Conservation (phyloP, 2,113 vertebrate genomes). For the Lepus timidus region DNA sequence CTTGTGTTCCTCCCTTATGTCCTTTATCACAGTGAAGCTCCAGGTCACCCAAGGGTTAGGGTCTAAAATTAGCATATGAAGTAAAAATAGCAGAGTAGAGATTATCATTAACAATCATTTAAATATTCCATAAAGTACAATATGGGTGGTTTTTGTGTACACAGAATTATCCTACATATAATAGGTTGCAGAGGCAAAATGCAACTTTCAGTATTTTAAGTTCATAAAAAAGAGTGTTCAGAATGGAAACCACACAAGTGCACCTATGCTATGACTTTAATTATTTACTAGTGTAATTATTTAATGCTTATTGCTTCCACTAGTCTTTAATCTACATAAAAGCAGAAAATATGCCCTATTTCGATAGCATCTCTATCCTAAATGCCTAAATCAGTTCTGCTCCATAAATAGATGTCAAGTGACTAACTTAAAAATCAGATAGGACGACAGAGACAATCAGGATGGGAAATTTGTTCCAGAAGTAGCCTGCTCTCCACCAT, state of each 20-base stretch:
- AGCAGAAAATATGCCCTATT: neutral
- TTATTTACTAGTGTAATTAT: constrained; percentile 5
- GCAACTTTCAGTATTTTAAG: constrained; percentile 35
- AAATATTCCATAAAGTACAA: neutral
- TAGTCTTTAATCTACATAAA: constrained; percentile 32
- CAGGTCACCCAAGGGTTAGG: neutral
- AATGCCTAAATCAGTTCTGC: constrained; percentile 14
- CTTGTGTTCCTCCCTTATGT: neutral
- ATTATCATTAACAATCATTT: neutral
- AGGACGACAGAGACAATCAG: neutral
- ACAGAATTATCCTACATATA: constrained; percentile 4
- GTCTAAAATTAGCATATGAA: constrained; percentile 41
- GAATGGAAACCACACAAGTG: constrained; percentile 34
- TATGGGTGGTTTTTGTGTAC: neutral
- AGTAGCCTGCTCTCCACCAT: neutral
- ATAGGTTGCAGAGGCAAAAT: constrained; percentile 13
- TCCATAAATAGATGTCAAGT: constrained; percentile 28
- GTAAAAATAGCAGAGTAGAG: constrained; percentile 20
- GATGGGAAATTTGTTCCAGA: constrained; percentile 28
- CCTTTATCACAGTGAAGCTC: neutral
- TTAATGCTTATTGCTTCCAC: neutral
- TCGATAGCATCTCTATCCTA: neutral
- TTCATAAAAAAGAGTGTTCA: constrained; percentile 12
- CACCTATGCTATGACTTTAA: neutral
- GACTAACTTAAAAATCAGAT: constrained; percentile 40